Evolutionary conservation across 2,888 invertebrate species (phyloP).

Genomic region (Drosophila histrio): DNA sequence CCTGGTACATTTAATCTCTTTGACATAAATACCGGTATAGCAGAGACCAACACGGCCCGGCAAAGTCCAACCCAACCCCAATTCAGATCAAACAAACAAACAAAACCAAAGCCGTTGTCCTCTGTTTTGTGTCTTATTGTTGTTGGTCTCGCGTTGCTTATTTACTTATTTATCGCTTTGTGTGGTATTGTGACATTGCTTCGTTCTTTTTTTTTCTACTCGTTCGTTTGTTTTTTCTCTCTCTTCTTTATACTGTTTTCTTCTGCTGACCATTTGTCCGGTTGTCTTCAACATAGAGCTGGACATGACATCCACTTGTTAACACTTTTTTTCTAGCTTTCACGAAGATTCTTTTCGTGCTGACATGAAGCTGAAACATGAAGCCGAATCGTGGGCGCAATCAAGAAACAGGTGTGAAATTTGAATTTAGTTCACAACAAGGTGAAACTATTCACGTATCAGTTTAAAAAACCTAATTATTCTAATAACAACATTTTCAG

Average conservation of each 20-base stretch:
- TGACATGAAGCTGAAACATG: slow-evolving; percentile 48
- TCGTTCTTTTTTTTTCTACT: slow-evolving; percentile 18
- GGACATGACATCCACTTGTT: slow-evolving; percentile 68
- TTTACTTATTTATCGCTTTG: slow-evolving; percentile 69
- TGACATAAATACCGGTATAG: slow-evolving; percentile 57
- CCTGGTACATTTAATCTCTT: slow-evolving; percentile 52
- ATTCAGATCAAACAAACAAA: slow-evolving; percentile 18
- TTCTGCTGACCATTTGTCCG: slow-evolving; percentile 20
- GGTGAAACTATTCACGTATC: neutral
- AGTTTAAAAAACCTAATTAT: slow-evolving; percentile 1
- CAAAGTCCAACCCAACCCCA: neutral
- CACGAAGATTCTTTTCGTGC: slow-evolving; percentile 21
- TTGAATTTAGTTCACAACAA: neutral
- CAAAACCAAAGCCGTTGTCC: slow-evolving; percentile 23
- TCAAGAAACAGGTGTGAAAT: slow-evolving; percentile 25
- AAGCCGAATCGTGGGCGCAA: slow-evolving; percentile 12
- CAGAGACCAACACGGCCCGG: neutral
- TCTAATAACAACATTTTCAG: neutral
- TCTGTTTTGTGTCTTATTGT: slow-evolving; percentile 4
- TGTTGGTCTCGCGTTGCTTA: slow-evolving; percentile 48
- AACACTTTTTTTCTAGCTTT: slow-evolving; percentile 61
- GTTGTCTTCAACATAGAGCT: slow-evolving; percentile 25
- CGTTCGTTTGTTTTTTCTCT: slow-evolving; percentile 23
- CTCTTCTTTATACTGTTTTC: neutral
- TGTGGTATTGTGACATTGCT: slow-evolving; percentile 58